Conservation (phyloP, 2,113 vertebrate species). For the Micronycteris hirsuta region DNA sequence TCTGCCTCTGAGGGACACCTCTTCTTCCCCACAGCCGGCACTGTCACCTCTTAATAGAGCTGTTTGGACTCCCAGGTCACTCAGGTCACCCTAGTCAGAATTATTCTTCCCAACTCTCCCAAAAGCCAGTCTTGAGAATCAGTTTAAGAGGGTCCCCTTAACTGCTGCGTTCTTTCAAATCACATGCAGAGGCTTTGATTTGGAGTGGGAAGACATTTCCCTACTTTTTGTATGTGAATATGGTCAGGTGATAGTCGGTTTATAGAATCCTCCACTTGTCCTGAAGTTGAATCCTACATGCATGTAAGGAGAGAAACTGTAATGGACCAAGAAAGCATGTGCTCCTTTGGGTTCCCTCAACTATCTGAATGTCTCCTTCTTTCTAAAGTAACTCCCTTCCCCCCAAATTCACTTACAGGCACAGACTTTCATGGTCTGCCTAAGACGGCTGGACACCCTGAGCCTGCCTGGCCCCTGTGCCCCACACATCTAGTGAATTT, state of each 20-base stretch:
- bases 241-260: neutral
- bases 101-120: neutral
- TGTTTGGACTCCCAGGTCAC: neutral
- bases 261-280: neutral
- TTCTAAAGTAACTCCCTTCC: neutral
- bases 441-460: neutral
- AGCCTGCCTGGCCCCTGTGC: neutral
- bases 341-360: neutral
- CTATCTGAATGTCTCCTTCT: neutral
- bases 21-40: too few species aligned
- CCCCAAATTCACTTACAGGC: too few species aligned
- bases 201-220: neutral
- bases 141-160: neutral
- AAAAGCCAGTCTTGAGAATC: neutral
- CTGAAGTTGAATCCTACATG: neutral
- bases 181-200: neutral
- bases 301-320: neutral
- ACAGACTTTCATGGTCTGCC: neutral
- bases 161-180: neutral
- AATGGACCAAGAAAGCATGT: neutral
- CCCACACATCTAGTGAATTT: fast-evolving
- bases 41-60: neutral
- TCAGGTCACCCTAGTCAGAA: neutral
- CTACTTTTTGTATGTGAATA: neutral
- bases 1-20: neutral